Conservation (phyloP, 2,113 vertebrate genomes). For the Cryptotis parvus region DNA sequence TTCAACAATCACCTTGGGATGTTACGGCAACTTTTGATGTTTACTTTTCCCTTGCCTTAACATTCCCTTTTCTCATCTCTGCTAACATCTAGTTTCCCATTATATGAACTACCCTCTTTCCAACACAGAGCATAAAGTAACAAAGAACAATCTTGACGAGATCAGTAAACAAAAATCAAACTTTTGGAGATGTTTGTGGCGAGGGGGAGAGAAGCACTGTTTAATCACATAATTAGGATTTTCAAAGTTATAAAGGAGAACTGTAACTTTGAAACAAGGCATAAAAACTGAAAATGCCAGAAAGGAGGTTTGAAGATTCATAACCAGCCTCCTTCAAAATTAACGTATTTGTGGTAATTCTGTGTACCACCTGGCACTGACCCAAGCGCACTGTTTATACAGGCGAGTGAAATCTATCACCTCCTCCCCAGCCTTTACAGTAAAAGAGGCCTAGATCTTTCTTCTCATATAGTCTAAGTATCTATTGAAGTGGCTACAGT, state of each 20-base stretch:
- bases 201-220: not conserved
- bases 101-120: slow-evolving; percentile 16
- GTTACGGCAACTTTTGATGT: slow-evolving; percentile 44
- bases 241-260: slow-evolving; percentile 64
- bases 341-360: not conserved
- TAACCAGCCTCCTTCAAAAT: not conserved
- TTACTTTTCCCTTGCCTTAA: slow-evolving; percentile 20
- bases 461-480: not conserved
- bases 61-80: not conserved
- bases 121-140: slow-evolving; percentile 55
- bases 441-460: not conserved
- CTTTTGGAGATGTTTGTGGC: not conserved
- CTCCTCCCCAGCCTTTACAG: slow-evolving; percentile 17
- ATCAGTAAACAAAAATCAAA: slow-evolving; percentile 40
- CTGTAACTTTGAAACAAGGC: slow-evolving; percentile 61
- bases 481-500: slow-evolving; percentile 35
- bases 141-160: slow-evolving; percentile 36
- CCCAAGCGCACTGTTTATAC: not conserved
- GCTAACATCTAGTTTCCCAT: slow-evolving; percentile 31
- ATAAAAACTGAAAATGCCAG: slow-evolving; percentile 55
- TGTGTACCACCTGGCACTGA: not conserved
- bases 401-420: not conserved
- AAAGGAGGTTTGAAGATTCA: slow-evolving; percentile 51
- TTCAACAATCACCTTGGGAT: slow-evolving; percentile 74
- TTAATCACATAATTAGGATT: slow-evolving; percentile 36